Conservation (phyloP, 2,113 vertebrate species). For the Seriola aureovittata region DNA sequence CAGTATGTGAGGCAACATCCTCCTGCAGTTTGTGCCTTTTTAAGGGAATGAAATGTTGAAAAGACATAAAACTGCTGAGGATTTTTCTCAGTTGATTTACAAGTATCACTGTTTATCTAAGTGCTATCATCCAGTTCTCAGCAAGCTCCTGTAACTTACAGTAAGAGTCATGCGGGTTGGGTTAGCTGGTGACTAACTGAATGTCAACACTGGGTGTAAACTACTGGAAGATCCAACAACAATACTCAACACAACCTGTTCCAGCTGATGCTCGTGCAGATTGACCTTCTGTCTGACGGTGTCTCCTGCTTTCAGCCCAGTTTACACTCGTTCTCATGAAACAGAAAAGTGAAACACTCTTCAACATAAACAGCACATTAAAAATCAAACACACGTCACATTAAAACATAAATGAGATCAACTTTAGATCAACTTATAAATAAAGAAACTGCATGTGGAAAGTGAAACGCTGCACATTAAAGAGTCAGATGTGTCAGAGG, state of each 20-base stretch:
- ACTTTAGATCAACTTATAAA: slow-evolving; percentile 1
- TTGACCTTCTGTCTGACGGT: neutral
- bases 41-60: slow-evolving; percentile 43
- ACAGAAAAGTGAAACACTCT: neutral
- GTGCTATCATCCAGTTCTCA: neutral
- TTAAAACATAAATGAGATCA: neutral
- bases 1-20: slow-evolving; percentile 15
- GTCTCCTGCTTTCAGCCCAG: slow-evolving; percentile 19
- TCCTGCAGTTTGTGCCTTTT: slow-evolving; percentile 26
- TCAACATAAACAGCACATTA: slow-evolving; percentile 7
- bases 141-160: slow-evolving; percentile 3
- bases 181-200: slow-evolving; percentile 1
- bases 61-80: neutral
- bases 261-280: neutral
- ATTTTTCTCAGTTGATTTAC: neutral
- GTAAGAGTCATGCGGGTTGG: neutral
- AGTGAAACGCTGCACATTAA: slow-evolving; percentile 21
- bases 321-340: neutral
- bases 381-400: slow-evolving; percentile 15
- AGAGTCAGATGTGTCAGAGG: neutral
- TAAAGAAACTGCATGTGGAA: slow-evolving; percentile 2
- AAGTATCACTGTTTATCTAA: slow-evolving; percentile 25
- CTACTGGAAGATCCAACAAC: too few species aligned
- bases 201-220: slow-evolving; percentile 2
- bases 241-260: neutral